A percentile compares a stretch with the other conserved stretches of the same genome.
Conservation (phyloP, 2,888 invertebrate genomes). For the Hirtodrosophila cameraria region DNA sequence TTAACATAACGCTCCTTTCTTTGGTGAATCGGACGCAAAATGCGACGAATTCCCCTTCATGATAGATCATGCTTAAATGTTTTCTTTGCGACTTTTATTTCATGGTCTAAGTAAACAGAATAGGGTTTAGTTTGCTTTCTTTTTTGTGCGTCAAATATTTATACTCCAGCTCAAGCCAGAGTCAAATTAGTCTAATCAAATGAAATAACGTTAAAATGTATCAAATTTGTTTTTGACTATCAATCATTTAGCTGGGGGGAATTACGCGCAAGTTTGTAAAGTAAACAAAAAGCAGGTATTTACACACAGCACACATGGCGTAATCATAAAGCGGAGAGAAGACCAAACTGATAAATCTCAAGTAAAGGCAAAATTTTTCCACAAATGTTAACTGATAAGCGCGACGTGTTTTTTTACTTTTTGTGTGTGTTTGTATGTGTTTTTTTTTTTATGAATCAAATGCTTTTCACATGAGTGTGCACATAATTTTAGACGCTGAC, state of each 20-base stretch:
- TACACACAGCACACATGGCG: constrained; percentile 36
- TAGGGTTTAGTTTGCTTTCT: too few species aligned
- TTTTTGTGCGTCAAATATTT: too few species aligned
- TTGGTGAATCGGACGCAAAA: too few species aligned
- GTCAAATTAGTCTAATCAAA: too few species aligned
- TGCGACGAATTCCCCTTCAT: too few species aligned
- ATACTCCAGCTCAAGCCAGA: too few species aligned
- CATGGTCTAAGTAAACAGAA: too few species aligned
- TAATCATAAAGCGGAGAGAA: constrained; percentile 1
- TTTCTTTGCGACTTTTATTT: too few species aligned
- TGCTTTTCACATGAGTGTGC: constrained; percentile 23
- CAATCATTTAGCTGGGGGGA: background rate
- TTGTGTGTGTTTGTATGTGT: too few species aligned
- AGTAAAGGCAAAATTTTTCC: constrained; percentile 47
- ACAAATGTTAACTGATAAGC: constrained; percentile 46
- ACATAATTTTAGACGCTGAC: constrained; percentile 35
- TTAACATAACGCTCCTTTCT: too few species aligned
- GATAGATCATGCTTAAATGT: too few species aligned
- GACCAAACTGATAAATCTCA: constrained; percentile 51
- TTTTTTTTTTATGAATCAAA: constrained; percentile 58
- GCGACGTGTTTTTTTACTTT: constrained; percentile 10
- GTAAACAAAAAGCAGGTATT: constrained; percentile 44
- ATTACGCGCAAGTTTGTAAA: constrained; percentile 26
- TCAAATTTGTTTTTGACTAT: background rate
- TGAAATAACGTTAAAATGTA: too few species aligned